Conservation (phyloP, 2,888 invertebrate genomes). For the Drosophila monieri region DNA sequence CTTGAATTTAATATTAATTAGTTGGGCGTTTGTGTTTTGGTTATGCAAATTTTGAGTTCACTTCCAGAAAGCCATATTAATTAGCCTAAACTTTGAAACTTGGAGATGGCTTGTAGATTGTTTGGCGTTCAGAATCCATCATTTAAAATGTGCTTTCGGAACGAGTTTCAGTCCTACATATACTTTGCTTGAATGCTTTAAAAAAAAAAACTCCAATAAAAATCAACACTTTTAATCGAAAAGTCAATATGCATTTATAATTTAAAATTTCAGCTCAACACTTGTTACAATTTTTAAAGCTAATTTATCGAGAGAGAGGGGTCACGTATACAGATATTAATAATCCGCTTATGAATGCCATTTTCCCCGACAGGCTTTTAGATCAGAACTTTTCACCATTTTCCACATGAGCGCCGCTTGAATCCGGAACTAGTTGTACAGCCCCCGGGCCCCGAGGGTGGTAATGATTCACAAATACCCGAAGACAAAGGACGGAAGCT, state of each 20-base stretch:
- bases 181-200: neutral
- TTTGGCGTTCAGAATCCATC: neutral
- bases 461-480: conserved; percentile 66
- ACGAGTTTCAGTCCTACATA: neutral
- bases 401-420: conserved; percentile 70
- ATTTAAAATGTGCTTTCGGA: neutral
- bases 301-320: conserved; percentile 56
- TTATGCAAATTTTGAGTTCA: conserved; percentile 60
- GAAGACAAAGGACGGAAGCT: conserved; percentile 48
- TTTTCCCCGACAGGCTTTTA: conserved; percentile 57
- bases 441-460: conserved; percentile 52
- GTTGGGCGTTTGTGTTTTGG: conserved; percentile 59
- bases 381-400: conserved; percentile 60
- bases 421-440: conserved; percentile 51
- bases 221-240: conserved; percentile 32
- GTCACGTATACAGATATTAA: conserved; percentile 37
- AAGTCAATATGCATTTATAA: conserved; percentile 62
- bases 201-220: neutral
- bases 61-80: conserved; percentile 60
- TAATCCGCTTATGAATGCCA: conserved; percentile 75
- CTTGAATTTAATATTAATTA: conserved; percentile 77
- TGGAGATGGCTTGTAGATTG: conserved; percentile 14
- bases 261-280: conserved; percentile 52
- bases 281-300: conserved; percentile 76
- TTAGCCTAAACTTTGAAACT: conserved; percentile 36